These are phyloP conservation scores for Bunonema sp. DNA, from an alignment of 2,888 invertebrate species.

Conservation along the genomic window DNA sequence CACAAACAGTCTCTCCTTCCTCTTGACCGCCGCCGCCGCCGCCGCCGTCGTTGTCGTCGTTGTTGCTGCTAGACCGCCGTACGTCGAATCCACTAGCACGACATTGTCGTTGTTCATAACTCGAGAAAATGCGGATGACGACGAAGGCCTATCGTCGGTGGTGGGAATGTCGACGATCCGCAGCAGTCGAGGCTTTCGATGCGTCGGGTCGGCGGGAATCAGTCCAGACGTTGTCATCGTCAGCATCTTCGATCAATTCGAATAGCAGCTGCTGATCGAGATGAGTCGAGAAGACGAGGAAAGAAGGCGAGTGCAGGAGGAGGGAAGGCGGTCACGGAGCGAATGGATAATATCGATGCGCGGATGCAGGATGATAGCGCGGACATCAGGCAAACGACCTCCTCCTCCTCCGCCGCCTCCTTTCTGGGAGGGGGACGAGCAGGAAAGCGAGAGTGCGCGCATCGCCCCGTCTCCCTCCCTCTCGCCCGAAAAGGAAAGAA, in stretches of 20 bases:
- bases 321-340: neutral
- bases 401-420: too few relatives aligned
- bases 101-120: too few relatives aligned
- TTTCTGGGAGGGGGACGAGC: too few relatives aligned
- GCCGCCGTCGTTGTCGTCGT: neutral
- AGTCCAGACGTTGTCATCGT: neutral
- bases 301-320: neutral
- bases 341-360: neutral
- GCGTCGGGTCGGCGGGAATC: slow-evolving; percentile 2
- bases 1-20: neutral
- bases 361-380: neutral
- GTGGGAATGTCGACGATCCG: neutral
- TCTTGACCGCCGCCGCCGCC: neutral
- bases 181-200: neutral
- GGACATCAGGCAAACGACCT: too few relatives aligned
- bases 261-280: neutral
- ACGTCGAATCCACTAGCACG: too few relatives aligned
- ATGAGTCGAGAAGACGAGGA: neutral
- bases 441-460: neutral
- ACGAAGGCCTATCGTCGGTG: too few relatives aligned
- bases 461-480: too few relatives aligned
- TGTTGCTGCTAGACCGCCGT: neutral
- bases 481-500: neutral
- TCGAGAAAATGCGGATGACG: too few relatives aligned
- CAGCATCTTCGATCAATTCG: neutral